Base-by-base conservation (phyloP, 92 coral and sea anemone species). In the Parazoanthus swiftii region DNA sequence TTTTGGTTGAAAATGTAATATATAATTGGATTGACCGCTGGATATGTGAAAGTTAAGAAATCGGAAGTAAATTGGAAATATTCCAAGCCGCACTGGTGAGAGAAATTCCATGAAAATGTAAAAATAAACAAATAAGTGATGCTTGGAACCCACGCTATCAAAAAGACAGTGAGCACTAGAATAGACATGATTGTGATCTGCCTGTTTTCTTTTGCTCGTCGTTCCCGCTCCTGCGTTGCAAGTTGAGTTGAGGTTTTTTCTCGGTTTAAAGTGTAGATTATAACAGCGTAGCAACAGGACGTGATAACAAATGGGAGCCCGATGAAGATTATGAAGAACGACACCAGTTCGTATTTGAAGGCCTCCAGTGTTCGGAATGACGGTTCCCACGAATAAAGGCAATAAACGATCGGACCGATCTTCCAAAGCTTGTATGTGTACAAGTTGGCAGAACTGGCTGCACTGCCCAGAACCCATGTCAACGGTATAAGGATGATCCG, bases 151-250 rank as follows among this genome's bases (percentile, higher is more conserved):
- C 66, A 84, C 4, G 87, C 87, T 5, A 84, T 25, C 35, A 84
- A 51, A 5, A 84, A 84, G 11, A 84, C 77, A 1, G 33, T 9
- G 4, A 84, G 65, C 78, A 84, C 87, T 14, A 84, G 51, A 26
- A 84, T 70, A 1, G 87, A 84, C 87, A 84, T 71, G 23, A 84
- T 25, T 2, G 87, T 84, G 65, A 84, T 84, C 65, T 84, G 87
- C 25, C 87, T 71, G 87, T 84, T 84, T 33, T 84, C 87, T 18
- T 84, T 84, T 6, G 87, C 66, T 68, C 87, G 78, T 0, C 87
- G 87, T 70, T 84, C 42, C 56, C 87, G 63, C 29, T 70, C 79
- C 68, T 72, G 78, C 1, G 77, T 84, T 15, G 87, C 87, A 2
- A 84, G 87, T 8, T 84, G 87, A 33, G 67, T 84, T 29, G 87